These are phyloP conservation scores for Sialia sialis DNA, from an alignment of 2,113 vertebrate species.

Conservation along the genomic window DNA sequence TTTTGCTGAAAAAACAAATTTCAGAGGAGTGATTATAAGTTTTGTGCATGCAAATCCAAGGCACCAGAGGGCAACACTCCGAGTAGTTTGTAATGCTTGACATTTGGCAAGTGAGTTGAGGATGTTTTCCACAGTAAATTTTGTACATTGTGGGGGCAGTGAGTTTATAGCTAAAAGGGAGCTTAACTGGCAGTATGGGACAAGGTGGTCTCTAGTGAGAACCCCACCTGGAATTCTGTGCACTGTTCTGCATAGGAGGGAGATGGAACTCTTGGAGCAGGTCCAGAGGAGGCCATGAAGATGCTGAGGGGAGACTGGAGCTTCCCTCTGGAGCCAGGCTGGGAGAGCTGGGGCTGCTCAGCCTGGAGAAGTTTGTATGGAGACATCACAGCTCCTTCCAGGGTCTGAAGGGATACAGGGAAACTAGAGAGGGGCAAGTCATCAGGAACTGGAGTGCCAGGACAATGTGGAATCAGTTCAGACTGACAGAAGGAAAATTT, in stretches of 20 bases:
- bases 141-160: background rate
- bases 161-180: background rate
- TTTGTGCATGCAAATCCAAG: background rate
- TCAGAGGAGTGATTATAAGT: background rate
- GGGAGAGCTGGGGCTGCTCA: background rate
- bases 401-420: background rate
- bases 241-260: background rate
- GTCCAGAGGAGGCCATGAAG: background rate
- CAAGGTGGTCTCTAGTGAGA: rapidly evolving
- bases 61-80: rapidly evolving
- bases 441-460: rapidly evolving
- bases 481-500: background rate
- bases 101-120: background rate
- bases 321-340: background rate
- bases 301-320: rapidly evolving
- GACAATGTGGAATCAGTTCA: rapidly evolving
- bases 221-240: rapidly evolving
- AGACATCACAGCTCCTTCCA: background rate
- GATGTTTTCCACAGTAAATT: background rate
- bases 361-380: background rate
- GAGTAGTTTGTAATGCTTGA: background rate
- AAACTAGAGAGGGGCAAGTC: rapidly evolving
- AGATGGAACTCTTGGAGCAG: background rate
- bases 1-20: background rate
- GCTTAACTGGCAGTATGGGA: background rate